phyloP scores from a whole-genome alignment of 2,113 vertebrate genomes.

The Engraulis encrasicolus region DNA sequence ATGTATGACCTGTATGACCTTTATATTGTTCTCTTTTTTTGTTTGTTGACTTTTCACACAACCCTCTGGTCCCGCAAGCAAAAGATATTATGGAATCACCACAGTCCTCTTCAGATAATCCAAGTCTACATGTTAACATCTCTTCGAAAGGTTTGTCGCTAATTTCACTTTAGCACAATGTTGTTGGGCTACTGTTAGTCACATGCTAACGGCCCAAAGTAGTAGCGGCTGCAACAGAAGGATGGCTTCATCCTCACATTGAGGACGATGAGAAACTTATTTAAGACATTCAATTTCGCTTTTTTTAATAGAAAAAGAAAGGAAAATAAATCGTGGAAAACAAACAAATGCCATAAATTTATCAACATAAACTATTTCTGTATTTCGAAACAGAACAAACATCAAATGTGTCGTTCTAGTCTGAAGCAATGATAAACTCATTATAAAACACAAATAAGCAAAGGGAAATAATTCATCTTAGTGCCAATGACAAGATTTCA shows the following conservation, averaged over 20 bases:
- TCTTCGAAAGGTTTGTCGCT: not conserved
- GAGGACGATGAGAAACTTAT: not conserved
- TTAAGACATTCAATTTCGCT: not conserved
- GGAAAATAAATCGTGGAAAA: not conserved
- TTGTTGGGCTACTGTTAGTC: not conserved
- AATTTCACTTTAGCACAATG: not conserved
- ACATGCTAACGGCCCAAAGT: not conserved
- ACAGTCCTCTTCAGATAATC: not conserved
- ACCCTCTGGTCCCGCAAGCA: constrained; percentile 30
- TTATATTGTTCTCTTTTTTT: not conserved
- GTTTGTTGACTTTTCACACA: not conserved
- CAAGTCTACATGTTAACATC: not conserved
- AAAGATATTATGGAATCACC: not conserved
- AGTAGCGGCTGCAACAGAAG: not conserved
- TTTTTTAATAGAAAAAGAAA: too few relatives aligned
- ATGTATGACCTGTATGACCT: not conserved
- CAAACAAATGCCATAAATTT: not conserved
- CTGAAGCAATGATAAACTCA: not conserved
- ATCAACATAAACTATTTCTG: not conserved
- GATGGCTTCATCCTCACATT: not conserved
- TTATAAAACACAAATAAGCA: constrained; percentile 11
- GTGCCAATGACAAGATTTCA: not conserved
- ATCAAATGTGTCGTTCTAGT: not conserved
- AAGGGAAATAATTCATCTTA: too few relatives aligned
- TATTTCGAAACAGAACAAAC: not conserved